Percentiles rank a stretch among this genome's conserved stretches.
phyloP scores from a whole-genome alignment of 2,113 vertebrate species.

The Conger conger region DNA sequence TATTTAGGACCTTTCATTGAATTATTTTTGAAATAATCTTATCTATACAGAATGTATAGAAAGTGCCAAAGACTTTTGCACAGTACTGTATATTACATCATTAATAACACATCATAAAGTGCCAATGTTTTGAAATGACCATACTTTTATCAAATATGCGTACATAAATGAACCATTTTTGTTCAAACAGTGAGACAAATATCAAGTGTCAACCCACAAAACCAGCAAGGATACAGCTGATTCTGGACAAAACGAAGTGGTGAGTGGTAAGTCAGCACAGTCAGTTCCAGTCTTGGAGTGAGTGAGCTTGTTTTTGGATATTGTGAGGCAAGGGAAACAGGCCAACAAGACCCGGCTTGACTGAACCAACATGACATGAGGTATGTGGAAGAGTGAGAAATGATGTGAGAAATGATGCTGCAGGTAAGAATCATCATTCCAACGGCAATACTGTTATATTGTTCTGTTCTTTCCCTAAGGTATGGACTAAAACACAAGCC shows the following conservation, averaged over 20 bases:
- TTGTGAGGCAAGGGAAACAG: constrained; percentile 6
- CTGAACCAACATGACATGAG: not conserved
- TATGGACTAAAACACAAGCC: constrained; percentile 7
- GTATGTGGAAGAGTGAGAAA: constrained; percentile 32
- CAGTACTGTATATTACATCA: no score
- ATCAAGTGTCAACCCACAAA: not conserved
- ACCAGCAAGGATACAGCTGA: not conserved
- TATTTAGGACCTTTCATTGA: no score
- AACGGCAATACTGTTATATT: not conserved
- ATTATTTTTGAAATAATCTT: no score
- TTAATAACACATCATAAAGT: no score
- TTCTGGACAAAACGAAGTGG: not conserved
- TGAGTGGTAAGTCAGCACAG: not conserved
- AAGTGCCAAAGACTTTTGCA: no score
- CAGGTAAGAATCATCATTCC: constrained; percentile 6
- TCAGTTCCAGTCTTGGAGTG: not conserved
- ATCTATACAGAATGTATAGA: no score
- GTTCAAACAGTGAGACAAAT: no score
- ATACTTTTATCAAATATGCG: no score
- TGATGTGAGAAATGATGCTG: constrained; percentile 11
- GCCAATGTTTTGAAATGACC: no score
- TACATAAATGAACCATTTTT: no score
- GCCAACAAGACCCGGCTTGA: constrained; percentile 35
- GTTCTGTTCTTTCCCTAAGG: constrained; percentile 27
- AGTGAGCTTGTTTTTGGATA: constrained; percentile 8